Evolutionary conservation across 2,797 vertebrate species (phyloP).

Genomic region (Ciconia nigra): DNA sequence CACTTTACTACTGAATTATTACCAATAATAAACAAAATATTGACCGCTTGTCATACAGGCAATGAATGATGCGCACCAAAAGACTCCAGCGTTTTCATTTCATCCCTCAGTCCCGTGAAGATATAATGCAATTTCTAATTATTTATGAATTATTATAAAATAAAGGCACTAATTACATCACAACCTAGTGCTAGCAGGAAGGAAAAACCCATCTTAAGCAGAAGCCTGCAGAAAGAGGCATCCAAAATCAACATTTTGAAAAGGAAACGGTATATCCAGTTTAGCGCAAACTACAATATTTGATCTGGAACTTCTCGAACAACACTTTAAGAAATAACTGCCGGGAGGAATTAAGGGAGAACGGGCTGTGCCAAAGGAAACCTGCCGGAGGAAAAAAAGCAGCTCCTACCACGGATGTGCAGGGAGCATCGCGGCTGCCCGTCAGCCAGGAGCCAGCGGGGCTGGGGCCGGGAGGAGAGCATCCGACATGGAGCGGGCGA

Average conservation of each 20-base stretch:
- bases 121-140: neutral
- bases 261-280: neutral
- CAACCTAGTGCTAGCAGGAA: neutral
- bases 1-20: neutral
- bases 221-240: neutral
- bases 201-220: neutral
- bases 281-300: neutral
- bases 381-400: neutral
- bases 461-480: neutral
- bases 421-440: neutral
- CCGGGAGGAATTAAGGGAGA: neutral
- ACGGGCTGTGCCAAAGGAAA: neutral
- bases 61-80: neutral
- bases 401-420: neutral
- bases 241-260: neutral
- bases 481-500: accelerated
- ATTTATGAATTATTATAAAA: neutral
- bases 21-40: neutral
- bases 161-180: neutral
- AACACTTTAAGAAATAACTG: neutral
- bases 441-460: neutral
- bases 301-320: neutral
- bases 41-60: neutral
- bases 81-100: neutral
- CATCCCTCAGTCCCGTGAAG: neutral